These are phyloP conservation scores for Seriola rivoliana DNA, from an alignment of 2,113 vertebrate genomes.

Conservation along the genomic window DNA sequence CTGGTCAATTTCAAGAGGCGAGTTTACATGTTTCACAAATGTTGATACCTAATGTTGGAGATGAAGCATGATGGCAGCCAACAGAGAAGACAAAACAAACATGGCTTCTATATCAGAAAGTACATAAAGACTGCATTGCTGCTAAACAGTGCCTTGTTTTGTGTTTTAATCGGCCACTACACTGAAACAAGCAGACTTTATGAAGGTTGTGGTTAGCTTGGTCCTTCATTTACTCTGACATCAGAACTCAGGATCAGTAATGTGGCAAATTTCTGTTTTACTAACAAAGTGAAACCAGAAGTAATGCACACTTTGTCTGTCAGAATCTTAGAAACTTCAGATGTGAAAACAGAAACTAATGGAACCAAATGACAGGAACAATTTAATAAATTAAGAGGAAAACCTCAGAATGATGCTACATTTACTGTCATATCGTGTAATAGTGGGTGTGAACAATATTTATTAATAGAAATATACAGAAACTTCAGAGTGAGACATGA, in stretches of 20 bases:
- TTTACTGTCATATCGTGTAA: conserved; percentile 22
- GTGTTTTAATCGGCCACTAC: background rate
- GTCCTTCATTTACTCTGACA: background rate
- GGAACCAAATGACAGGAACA: background rate
- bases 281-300: background rate
- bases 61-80: background rate
- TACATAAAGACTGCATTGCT: background rate
- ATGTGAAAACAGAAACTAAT: conserved; percentile 10
- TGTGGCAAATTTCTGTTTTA: background rate
- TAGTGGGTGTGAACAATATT: background rate
- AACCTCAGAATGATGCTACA: conserved; percentile 7
- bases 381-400: conserved; percentile 7
- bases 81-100: background rate
- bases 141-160: background rate
- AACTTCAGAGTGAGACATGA: background rate
- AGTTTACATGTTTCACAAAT: background rate
- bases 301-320: background rate
- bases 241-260: background rate
- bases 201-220: background rate
- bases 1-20: background rate
- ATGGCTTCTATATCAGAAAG: background rate
- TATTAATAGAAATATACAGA: background rate
- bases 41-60: background rate
- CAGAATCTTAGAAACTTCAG: background rate
- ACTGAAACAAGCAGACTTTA: no score